A percentile compares a stretch with the other conserved stretches of the same genome.
phyloP scores from a whole-genome alignment of 1,140 invertebrate genomes.

The Zaprionus camerounensis region DNA sequence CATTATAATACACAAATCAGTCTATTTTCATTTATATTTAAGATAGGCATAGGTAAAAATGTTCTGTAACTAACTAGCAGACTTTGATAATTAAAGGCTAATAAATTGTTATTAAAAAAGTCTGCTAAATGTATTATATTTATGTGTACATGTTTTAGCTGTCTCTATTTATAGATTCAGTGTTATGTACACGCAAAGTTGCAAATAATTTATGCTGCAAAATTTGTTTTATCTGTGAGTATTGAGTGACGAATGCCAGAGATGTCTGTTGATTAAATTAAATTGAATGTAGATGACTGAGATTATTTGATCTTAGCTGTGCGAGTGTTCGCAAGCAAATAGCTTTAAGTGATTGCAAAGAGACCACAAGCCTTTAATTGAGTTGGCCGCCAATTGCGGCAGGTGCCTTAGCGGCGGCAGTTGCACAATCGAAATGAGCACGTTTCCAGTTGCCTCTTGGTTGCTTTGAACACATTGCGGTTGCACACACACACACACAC shows the following conservation, averaged over 20 bases:
- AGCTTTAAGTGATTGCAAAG: constrained; percentile 36
- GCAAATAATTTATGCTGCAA: background rate
- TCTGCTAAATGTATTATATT: background rate
- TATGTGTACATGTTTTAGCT: too few relatives aligned
- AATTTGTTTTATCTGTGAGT: background rate
- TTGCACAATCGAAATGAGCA: constrained; percentile 50
- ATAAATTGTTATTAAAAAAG: background rate
- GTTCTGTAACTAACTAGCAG: too few relatives aligned
- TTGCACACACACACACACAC: constrained; percentile 53
- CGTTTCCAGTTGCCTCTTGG: constrained; percentile 55
- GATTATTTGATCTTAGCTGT: constrained; percentile 1
- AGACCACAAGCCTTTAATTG: constrained; percentile 71
- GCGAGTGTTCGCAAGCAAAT: constrained; percentile 4
- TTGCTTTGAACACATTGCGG: constrained; percentile 66
- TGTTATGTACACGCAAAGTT: too few relatives aligned
- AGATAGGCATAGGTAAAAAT: too few relatives aligned
- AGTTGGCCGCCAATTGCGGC: constrained; percentile 46
- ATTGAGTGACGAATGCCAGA: background rate
- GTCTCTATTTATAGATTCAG: too few relatives aligned
- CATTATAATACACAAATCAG: background rate
- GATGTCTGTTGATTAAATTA: background rate
- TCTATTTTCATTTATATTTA: too few relatives aligned
- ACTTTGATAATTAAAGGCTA: too few relatives aligned
- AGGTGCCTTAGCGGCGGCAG: constrained; percentile 20
- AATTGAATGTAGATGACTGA: background rate